Base-by-base conservation (phyloP, 2,888 invertebrate species). In the Thera britannica region DNA sequence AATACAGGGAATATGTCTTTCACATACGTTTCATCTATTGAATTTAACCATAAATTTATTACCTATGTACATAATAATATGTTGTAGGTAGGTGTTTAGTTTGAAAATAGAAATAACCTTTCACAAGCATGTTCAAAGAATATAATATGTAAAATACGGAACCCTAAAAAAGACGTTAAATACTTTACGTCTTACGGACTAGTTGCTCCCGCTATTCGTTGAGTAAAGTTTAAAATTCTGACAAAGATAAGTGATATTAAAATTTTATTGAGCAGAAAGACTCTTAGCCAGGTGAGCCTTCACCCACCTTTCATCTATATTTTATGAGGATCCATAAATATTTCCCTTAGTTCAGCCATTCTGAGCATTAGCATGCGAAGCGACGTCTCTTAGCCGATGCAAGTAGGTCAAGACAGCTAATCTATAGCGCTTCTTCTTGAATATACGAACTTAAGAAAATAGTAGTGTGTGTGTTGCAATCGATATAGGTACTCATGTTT, bases 371-470 rank as follows among this genome's bases (percentile, higher is more conserved):
- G 48, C 62, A 61, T 68, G 57, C 62, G 51, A 55, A 62, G 63
- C 41, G 59, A 52, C 59, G 64, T 52, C 57, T 62, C 70, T 68
- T 63, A 60, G 63, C 64, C 60, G 35, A 59, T 41, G 70, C 49
- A 74, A 71, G 57, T 76, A 58, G 76, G 76, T 74, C 74, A 71
- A 71, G 69, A 65, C 36, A 64, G 68, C 72, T 67, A 63, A 68
- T 69, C 67, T 68, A 72, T 58, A 72, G 58, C 62, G 52, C 59
- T 38, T 23, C 58, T 51, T 57, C 63, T 67, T 41, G 23, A 58
- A 11, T 52, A 58, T 41, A 6, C 6, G 55, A 58, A 34, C 51
- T 60, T 38, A 52, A 7, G 5, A 0, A 0, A 7, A 9, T 46
- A 7, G 44, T 2, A 5, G 6, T 46, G 9, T 23, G 38, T 38